Evolutionary conservation across 2,113 vertebrate species (phyloP).

Genomic region (Dasyornis broadbenti): DNA sequence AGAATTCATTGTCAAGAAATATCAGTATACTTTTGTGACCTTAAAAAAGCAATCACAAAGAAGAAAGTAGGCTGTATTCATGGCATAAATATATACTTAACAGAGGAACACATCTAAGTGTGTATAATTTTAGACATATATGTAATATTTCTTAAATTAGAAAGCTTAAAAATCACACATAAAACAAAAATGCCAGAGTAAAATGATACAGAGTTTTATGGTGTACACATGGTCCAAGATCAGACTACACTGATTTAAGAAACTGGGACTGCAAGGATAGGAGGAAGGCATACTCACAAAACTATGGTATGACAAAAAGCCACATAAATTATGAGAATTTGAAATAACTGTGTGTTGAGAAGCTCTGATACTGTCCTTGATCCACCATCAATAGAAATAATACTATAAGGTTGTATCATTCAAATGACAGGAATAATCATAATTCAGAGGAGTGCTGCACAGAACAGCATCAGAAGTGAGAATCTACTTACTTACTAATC

Average conservation of each 20-base stretch:
- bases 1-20: not conserved
- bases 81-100: not conserved
- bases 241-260: not conserved
- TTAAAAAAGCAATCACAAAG: not conserved
- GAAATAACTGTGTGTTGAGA: not conserved
- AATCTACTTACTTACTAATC: not conserved
- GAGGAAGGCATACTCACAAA: not conserved
- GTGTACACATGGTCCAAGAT: not conserved
- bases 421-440: not conserved
- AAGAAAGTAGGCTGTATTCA: not conserved
- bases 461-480: not conserved
- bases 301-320: not conserved
- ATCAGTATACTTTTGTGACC: not conserved
- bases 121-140: not conserved
- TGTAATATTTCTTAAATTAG: not conserved
- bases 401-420: not conserved
- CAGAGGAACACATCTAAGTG: not conserved
- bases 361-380: not conserved
- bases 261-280: not conserved
- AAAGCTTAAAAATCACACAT: not conserved
- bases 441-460: not conserved
- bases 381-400: not conserved
- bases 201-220: not conserved
- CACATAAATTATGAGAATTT: rapidly evolving
- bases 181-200: not conserved